Base-by-base conservation (phyloP, 2,113 vertebrate species). In the Tor tambroides region DNA sequence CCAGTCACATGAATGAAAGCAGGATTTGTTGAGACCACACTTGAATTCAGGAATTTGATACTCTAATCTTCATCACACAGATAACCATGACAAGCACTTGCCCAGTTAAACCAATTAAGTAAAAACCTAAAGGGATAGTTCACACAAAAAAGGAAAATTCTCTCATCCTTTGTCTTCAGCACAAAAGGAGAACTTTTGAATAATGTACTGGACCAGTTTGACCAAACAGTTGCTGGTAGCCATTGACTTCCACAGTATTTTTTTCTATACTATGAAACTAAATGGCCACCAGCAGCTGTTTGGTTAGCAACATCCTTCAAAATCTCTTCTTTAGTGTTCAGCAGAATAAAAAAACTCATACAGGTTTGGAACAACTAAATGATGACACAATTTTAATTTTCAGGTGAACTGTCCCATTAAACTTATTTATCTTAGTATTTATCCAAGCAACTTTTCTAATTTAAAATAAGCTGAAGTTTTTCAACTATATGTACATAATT, bases 21-120 rank as follows among this genome's bases (percentile, higher is more conserved):
- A 71, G 19, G 43, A 71, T 83, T 83, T 83, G 81, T 28, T 83
- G 28, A 83, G 81, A 51, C 38, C 43, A 83, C 65, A 71, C 81
- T 71, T 38, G 38, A 65, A 46, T 17, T 43, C 6, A 65, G n/a
- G 59, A 46, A 21, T 67, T 63, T 82, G 6, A 46, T 65, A 10
- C n/a, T 63, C 59, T 78, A 49, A 30, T 78, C 26, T 54, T 54
- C 4, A 78, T 78, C 15, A 65, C 1, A 43, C 0, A 78, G 19
- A 56, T n/a, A 35, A 61, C 23, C 1, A 7, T 2, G 26, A 28
- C 35, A 81, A 41, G 11, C 35, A 43, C 35, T 65, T 28, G 59
- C 12, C 59, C 21, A n/a, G 30, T 49, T 77, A 51, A 77, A 41
- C 41, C 23, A 75, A 12, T 46, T 14, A 1, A 26, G 41, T 17